These are phyloP conservation scores for Megalops atlanticus DNA, from an alignment of 2,113 vertebrate species.

Conservation along the genomic window DNA sequence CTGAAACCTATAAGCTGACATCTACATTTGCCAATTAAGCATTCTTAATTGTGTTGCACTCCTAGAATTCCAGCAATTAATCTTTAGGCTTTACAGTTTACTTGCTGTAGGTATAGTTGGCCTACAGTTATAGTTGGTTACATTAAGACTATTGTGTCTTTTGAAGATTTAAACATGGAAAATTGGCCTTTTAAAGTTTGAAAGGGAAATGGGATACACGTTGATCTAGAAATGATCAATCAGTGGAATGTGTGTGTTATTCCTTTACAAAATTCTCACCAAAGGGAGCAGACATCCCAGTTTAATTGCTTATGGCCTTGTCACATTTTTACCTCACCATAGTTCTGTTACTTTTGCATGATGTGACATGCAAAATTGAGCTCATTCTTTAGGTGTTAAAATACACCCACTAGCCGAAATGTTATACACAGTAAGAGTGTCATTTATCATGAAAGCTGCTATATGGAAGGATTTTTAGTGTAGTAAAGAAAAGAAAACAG, in stretches of 20 bases:
- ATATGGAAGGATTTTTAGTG: constrained; percentile 14
- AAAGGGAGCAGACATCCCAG: background rate
- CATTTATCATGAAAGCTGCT: constrained; percentile 31
- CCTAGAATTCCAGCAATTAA: constrained; percentile 13
- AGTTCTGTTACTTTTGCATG: background rate
- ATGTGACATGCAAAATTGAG: background rate
- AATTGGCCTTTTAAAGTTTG: background rate
- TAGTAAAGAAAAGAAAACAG: background rate
- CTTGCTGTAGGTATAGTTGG: constrained; percentile 13
- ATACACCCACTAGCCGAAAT: background rate
- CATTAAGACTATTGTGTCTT: constrained; percentile 14
- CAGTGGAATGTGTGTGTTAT: background rate
- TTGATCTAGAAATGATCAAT: background rate
- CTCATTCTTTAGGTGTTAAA: background rate
- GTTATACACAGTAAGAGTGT: background rate
- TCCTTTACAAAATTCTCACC: background rate
- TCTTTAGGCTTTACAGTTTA: constrained; percentile 7
- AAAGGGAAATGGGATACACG: background rate
- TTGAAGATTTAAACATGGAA: background rate
- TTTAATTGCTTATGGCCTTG: background rate
- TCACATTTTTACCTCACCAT: background rate
- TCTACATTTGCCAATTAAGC: constrained; percentile 1
- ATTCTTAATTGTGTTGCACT: background rate
- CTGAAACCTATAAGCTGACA: constrained; percentile 4
- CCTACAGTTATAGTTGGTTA: background rate